Conservation (phyloP, 2,113 vertebrate genomes). For the Gadus chalcogrammus region DNA sequence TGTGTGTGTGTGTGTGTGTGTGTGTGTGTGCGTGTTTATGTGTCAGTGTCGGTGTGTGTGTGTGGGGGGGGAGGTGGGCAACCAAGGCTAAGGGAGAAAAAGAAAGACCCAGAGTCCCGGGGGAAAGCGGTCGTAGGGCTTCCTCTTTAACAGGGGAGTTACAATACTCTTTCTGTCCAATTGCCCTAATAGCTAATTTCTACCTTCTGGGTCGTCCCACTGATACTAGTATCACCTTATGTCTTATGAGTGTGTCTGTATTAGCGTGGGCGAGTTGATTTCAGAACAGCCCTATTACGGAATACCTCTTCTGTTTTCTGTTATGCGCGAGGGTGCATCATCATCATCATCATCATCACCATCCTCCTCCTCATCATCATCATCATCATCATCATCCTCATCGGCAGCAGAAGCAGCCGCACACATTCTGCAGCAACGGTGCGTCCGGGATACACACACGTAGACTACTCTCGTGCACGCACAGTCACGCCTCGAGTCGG, state of each 20-base stretch:
- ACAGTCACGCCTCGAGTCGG: slow-evolving; percentile 33
- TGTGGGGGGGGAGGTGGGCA: neutral
- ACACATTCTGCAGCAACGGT: slow-evolving; percentile 57
- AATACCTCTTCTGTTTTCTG: no score
- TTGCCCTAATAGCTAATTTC: neutral
- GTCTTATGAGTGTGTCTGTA: no score
- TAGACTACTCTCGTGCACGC: slow-evolving; percentile 16
- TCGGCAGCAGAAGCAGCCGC: slow-evolving; percentile 31
- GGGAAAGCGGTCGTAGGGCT: slow-evolving; percentile 44
- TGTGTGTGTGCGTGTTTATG: no score
- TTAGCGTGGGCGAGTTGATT: no score
- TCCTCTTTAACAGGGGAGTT: slow-evolving; percentile 11
- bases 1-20: no score
- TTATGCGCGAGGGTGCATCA: neutral
- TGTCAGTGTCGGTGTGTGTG: neutral
- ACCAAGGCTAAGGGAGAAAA: slow-evolving; percentile 33
- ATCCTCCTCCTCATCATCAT: slow-evolving; percentile 11
- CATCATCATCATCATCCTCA: neutral
- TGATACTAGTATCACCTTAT: no score
- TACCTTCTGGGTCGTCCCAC: no score
- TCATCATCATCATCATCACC: neutral
- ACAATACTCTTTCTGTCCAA: slow-evolving; percentile 1
- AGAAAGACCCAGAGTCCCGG: slow-evolving; percentile 50
- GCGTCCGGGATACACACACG: slow-evolving; percentile 40
- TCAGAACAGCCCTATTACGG: no score